Conservation (phyloP, 2,888 invertebrate species). For the Lutraria lutraria region DNA sequence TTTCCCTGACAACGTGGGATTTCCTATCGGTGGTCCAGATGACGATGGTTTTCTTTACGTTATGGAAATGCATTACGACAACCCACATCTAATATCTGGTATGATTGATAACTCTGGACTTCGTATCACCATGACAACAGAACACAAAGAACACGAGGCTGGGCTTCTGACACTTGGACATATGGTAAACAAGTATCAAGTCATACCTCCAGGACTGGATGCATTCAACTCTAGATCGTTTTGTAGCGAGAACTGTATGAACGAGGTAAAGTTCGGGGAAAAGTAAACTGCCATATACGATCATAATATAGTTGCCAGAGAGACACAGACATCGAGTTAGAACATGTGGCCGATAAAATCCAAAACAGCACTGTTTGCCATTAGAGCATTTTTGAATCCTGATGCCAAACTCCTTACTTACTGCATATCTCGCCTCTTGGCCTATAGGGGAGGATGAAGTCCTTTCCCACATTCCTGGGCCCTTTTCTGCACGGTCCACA, state of each 20-base stretch:
- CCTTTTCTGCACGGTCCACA: too few species aligned
- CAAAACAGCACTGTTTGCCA: too few species aligned
- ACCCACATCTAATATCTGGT: slow-evolving; percentile 56
- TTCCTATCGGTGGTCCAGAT: slow-evolving; percentile 67
- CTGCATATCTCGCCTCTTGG: too few species aligned
- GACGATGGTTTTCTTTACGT: slow-evolving; percentile 66
- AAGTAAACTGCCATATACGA: neutral
- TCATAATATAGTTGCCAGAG: too few species aligned
- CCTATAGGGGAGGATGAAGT: too few species aligned
- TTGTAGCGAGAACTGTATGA: slow-evolving; percentile 33
- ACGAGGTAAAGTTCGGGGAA: neutral
- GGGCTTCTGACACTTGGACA: slow-evolving; percentile 89
- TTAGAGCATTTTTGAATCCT: too few species aligned
- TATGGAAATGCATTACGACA: slow-evolving; percentile 74
- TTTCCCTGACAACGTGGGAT: slow-evolving; percentile 70
- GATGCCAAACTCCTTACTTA: too few species aligned
- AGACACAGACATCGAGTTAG: too few species aligned
- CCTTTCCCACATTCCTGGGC: too few species aligned
- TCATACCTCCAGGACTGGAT: slow-evolving; percentile 92
- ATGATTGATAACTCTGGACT: slow-evolving; percentile 89
- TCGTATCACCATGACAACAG: slow-evolving; percentile 92
- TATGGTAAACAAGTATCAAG: slow-evolving; percentile 91
- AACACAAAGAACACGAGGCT: slow-evolving; percentile 92
- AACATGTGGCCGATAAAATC: too few species aligned
- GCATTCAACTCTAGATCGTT: slow-evolving; percentile 89